A percentile compares a stretch with the other conserved stretches of the same genome.
Evolutionary conservation across 2,888 invertebrate genomes (phyloP).

Genomic region (Terebella lapidaria): DNA sequence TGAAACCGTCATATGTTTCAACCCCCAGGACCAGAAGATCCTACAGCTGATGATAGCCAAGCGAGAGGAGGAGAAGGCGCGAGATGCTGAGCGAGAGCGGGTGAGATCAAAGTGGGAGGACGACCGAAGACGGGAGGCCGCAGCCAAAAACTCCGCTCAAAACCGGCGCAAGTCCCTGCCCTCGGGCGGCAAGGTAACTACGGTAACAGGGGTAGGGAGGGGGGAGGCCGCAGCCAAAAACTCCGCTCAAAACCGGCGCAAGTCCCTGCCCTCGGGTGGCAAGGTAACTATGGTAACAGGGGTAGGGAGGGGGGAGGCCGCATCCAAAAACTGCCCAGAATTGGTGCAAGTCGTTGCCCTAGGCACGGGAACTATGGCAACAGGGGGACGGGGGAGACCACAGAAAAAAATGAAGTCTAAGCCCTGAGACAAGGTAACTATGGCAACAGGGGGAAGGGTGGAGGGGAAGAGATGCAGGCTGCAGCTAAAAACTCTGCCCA

Average conservation of each 20-base stretch:
- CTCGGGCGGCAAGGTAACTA: too few species aligned
- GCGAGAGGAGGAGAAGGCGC: conserved; percentile 9
- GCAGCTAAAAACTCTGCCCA: not conserved
- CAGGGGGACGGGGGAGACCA: too few species aligned
- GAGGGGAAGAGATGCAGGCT: too few species aligned
- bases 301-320: not conserved
- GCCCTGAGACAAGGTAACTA: not conserved
- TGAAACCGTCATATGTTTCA: too few species aligned
- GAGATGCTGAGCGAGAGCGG: conserved; percentile 3
- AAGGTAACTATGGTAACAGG: too few species aligned
- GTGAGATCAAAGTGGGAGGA: conserved; percentile 5
- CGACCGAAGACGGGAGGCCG: not conserved
- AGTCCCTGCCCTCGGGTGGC: too few species aligned
- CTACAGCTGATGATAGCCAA: conserved; percentile 16
- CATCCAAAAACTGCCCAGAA: not conserved
- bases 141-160: not conserved
- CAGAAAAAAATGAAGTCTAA: too few species aligned
- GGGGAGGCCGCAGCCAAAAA: not conserved
- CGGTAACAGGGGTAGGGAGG: too few species aligned
- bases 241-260: not conserved
- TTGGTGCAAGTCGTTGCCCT: too few species aligned
- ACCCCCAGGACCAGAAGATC: conserved; percentile 22
- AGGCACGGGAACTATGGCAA: too few species aligned
- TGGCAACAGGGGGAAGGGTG: not conserved
- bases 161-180: conserved; percentile 1